Conservation (phyloP, 2,113 vertebrate species). For the Zingel zingel region DNA sequence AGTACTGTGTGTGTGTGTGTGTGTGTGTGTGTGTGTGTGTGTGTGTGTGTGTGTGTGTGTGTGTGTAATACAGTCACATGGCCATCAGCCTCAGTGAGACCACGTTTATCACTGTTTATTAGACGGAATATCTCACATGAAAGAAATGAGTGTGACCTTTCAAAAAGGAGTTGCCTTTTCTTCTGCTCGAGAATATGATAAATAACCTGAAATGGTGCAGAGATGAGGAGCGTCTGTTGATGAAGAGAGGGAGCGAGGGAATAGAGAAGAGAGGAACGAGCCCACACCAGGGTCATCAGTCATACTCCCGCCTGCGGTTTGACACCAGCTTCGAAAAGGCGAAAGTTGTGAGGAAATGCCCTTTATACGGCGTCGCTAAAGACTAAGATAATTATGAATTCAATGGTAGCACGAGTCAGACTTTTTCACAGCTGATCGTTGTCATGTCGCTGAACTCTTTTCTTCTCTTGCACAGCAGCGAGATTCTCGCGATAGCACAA, state of each 20-base stretch:
- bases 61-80: conserved; percentile 20
- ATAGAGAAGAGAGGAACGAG: background rate
- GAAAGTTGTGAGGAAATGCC: background rate
- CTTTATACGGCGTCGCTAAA: background rate
- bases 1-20: conserved; percentile 21
- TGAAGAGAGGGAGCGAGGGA: conserved; percentile 14
- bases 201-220: conserved; percentile 38
- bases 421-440: background rate
- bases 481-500: no score
- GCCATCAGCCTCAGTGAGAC: conserved; percentile 58
- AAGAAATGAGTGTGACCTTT: conserved; percentile 73
- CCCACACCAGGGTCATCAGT: conserved; percentile 25
- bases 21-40: conserved; percentile 9
- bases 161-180: conserved; percentile 21
- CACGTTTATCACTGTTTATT: conserved; percentile 66
- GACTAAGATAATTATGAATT: background rate
- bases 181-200: conserved; percentile 40
- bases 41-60: conserved; percentile 14
- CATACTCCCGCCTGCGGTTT: conserved; percentile 20
- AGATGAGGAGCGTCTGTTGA: conserved; percentile 36
- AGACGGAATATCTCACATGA: conserved; percentile 55
- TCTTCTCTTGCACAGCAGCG: no score
- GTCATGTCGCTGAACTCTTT: background rate
- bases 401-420: background rate
- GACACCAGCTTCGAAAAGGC: conserved; percentile 23